These are phyloP conservation scores for Tarsius wallacei DNA, from an alignment of 2,797 vertebrate species.

Conservation along the genomic window DNA sequence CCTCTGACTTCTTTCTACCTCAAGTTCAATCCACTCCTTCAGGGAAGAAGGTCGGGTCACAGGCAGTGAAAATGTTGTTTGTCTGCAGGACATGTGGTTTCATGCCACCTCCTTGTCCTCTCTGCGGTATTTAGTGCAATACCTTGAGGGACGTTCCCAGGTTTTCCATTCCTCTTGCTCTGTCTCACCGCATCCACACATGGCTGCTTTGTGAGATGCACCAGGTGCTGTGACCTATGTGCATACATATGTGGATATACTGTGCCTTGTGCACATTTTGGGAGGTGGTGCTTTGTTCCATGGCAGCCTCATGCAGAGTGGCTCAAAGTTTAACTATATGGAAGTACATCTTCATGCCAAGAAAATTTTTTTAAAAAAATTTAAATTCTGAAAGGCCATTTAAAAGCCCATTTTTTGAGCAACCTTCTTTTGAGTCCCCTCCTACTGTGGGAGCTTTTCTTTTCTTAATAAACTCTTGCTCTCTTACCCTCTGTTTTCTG, in stretches of 20 bases:
- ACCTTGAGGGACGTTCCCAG: fast-evolving
- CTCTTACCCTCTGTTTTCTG: too few relatives aligned
- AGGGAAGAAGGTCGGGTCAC: background rate
- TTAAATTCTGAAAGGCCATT: background rate
- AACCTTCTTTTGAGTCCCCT: too few relatives aligned
- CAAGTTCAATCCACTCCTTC: background rate
- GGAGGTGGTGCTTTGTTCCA: background rate
- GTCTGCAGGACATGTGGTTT: background rate
- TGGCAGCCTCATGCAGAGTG: background rate
- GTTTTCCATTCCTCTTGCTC: fast-evolving
- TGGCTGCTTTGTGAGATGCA: background rate
- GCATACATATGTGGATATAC: too few relatives aligned
- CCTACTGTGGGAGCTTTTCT: too few relatives aligned
- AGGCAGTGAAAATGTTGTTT: background rate
- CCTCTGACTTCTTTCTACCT: background rate
- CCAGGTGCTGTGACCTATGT: background rate
- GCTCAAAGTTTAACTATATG: background rate
- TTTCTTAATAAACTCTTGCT: too few relatives aligned
- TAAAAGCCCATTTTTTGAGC: background rate
- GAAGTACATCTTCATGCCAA: background rate
- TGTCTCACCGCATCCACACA: fast-evolving
- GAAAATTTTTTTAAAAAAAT: too few relatives aligned
- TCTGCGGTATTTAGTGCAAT: background rate
- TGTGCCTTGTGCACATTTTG: background rate
- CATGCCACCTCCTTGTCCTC: background rate